Base-by-base conservation (phyloP, 2,113 vertebrate species). In the Chionomys nivalis region DNA sequence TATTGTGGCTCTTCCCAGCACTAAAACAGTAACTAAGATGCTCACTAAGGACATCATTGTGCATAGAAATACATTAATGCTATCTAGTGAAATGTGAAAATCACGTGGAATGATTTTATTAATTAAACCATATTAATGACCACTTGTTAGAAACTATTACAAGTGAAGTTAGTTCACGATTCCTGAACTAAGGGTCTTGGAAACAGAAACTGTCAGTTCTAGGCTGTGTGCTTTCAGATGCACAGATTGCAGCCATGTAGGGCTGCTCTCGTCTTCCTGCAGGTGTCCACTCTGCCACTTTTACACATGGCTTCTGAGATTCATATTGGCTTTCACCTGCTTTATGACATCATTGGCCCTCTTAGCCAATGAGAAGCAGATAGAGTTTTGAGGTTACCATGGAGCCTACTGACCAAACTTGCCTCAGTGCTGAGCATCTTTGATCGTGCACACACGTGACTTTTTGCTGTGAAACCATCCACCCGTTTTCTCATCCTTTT, bases 291-390 rank as follows among this genome's bases (percentile, higher is more conserved):
- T 66, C 78, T 91, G 9, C 77, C 75, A 2, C 8, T 0, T 70
- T 86, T 91, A 47, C n/a, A n/a, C 1, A 47, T 68, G 66, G 7
- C 2, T 90, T 66, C 33, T 52, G 47, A 75, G 63, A 31, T 10
- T 31, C 3, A 13, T 42, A 85, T 93, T 96, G 94, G 85, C 72
- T 88, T 9, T 36, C 6, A 86, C 63, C 90, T 42, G 4, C 36
- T 89, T 66, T 94, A 66, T 97, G 94, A 94, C 81, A 88, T 94
- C 96, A 94, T 86, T 93, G 81, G 87, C 19, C 17, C 49, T 81
- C 49, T 52, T 9, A 79, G 31, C 77, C 77, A 79, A 55, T n/a
- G 11, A n/a, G 5, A 33, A 58, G 5, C 78, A n/a, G 11, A 7
- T 81, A 81, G 49, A 81, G 11, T n/a, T 6, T n/a, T 81, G 49